Percentiles rank a stretch among this genome's conserved stretches.
Evolutionary conservation across 2,888 invertebrate genomes (phyloP).

Genomic region (Andrena praecox): DNA sequence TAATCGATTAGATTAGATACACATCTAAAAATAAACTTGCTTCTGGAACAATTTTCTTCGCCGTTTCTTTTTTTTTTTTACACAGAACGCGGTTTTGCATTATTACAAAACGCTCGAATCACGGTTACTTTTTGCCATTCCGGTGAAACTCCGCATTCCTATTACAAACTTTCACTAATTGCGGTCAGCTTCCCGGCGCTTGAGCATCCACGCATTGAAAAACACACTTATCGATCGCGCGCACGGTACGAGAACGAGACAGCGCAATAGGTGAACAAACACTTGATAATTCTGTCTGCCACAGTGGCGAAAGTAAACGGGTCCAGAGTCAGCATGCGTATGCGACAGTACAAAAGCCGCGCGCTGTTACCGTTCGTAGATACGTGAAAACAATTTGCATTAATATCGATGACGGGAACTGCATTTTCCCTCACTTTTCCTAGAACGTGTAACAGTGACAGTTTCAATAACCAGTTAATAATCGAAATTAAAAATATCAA

Average conservation of each 20-base stretch:
- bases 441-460: background rate
- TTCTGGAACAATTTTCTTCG: background rate
- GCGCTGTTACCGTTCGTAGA: background rate
- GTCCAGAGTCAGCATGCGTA: background rate
- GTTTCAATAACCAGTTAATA: too few species aligned
- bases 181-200: background rate
- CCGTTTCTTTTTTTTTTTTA: background rate
- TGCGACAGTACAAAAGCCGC: background rate
- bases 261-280: background rate
- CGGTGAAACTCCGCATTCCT: conserved; percentile 20
- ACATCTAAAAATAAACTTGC: conserved; percentile 19
- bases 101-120: background rate
- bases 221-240: background rate
- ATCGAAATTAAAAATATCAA: too few species aligned
- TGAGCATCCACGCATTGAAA: background rate
- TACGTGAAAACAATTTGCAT: background rate
- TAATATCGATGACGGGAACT: background rate
- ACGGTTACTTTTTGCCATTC: conserved; percentile 2
- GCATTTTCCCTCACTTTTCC: background rate
- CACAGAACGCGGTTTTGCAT: background rate
- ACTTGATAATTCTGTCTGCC: background rate
- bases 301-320: background rate
- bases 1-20: conserved; percentile 47
- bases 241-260: background rate
- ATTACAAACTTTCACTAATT: conserved; percentile 39